Evolutionary conservation across 2,113 vertebrate species (phyloP).

Genomic region (Acanthisitta chloris): DNA sequence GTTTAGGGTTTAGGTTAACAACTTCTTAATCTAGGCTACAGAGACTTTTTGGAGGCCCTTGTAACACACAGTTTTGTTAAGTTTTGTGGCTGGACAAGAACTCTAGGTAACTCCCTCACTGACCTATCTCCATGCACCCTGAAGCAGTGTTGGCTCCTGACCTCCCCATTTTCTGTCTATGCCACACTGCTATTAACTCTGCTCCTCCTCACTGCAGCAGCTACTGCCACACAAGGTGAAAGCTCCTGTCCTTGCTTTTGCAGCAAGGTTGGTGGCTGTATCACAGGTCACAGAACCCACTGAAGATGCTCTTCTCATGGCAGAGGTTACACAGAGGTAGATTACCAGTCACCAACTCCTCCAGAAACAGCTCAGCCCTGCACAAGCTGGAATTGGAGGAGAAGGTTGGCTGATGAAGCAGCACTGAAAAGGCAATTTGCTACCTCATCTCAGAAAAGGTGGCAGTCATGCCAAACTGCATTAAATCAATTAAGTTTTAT

Average conservation of each 20-base stretch:
- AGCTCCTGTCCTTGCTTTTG: not conserved
- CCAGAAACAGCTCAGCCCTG: not conserved
- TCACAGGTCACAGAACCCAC: not conserved
- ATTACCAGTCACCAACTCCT: not conserved
- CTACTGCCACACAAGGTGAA: not conserved
- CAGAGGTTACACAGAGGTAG: not conserved
- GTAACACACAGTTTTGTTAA: not conserved
- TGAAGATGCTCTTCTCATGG: not conserved
- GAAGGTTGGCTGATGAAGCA: not conserved
- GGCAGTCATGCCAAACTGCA: not conserved
- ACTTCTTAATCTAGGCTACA: not conserved
- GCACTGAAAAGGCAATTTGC: not conserved
- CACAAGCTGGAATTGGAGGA: not conserved
- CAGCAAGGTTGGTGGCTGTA: rapidly evolving
- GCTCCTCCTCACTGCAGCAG: not conserved
- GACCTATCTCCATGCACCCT: not conserved
- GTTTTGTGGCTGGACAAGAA: not conserved
- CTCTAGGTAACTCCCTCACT: not conserved
- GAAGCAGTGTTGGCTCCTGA: not conserved
- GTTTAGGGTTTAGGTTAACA: not conserved
- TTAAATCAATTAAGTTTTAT: not conserved
- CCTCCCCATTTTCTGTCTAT: not conserved
- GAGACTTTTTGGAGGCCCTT: not conserved
- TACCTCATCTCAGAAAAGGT: not conserved
- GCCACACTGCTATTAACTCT: not conserved